phyloP scores from a whole-genome alignment of 2,888 invertebrate species.

The Margaritifera margaritifera region DNA sequence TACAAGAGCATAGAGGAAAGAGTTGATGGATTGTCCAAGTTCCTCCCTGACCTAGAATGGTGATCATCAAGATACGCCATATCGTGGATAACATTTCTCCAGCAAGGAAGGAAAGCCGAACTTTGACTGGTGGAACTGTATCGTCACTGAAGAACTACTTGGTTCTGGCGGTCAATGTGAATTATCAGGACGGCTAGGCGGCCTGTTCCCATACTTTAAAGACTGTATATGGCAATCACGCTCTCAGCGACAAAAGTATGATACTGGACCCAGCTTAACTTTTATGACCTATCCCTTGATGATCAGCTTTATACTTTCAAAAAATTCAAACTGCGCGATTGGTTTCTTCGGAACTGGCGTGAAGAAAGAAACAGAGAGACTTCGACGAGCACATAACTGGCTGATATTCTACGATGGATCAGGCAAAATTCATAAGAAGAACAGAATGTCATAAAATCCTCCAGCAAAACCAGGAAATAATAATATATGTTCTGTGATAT shows the following conservation, averaged over 20 bases:
- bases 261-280: not conserved
- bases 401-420: not conserved
- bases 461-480: too few relatives aligned
- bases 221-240: not conserved
- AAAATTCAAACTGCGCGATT: not conserved
- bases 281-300: not conserved
- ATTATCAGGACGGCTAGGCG: not conserved
- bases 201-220: not conserved
- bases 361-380: not conserved
- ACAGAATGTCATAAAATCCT: too few relatives aligned
- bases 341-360: not conserved
- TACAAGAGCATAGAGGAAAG: too few relatives aligned
- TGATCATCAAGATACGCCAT: not conserved
- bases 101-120: not conserved
- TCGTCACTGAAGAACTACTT: not conserved
- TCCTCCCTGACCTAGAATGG: too few relatives aligned
- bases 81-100: not conserved
- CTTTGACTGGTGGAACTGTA: not conserved
- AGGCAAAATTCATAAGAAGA: too few relatives aligned
- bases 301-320: not conserved
- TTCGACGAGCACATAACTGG: not conserved
- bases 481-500: too few relatives aligned
- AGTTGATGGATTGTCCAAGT: too few relatives aligned
- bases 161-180: not conserved
- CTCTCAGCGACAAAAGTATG: not conserved